Base-by-base conservation (phyloP, 2,113 vertebrate genomes). In the Ia io region DNA sequence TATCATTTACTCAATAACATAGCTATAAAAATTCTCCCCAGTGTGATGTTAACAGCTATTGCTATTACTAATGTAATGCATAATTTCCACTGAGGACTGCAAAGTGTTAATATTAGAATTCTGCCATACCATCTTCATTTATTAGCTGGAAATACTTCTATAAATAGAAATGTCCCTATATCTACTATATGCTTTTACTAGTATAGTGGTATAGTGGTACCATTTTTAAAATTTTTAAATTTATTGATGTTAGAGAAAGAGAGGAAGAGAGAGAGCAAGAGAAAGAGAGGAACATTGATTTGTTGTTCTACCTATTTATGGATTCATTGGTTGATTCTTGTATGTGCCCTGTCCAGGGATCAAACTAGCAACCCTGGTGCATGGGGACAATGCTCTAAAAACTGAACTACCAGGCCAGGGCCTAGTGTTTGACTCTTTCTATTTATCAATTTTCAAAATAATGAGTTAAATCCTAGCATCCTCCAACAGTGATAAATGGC, bases 131-230 rank as follows among this genome's bases (percentile, higher is more conserved):
- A 80, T 83, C 84, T 88, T 95, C 42, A 65, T 37, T 35, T 77
- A 69, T 79, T 84, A 84, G 2, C 65, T 96, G 37, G 83, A 90
- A 90, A 88, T 84, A 49, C 9, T 84, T 96, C 79, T 71, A 77
- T 35, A 92, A 44, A 56, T 14, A 93, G 73, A 77, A 96, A 67
- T 59, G 35, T n/a, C 12, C 37, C 84, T 28, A 85, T 17, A 40
- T n/a, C 35, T 80, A 79, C 32, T 18, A 47, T 78, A 61, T 63
- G 51, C 23, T 59, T 88, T 92, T 86, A 53, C 18, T 53, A 53
- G 51, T 53, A 59, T 59, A 59, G 8, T 59, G 9, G 56, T 59
- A 74, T 90, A 85, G 49, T 86, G 44, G 53, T 63, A 53, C 28
- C 17, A 17, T 53, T 59, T 59, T 59, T 23, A 63, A 63, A 63